These are phyloP conservation scores for Pangasianodon hypophthalmus DNA, from an alignment of 2,113 vertebrate genomes.

Conservation along the genomic window DNA sequence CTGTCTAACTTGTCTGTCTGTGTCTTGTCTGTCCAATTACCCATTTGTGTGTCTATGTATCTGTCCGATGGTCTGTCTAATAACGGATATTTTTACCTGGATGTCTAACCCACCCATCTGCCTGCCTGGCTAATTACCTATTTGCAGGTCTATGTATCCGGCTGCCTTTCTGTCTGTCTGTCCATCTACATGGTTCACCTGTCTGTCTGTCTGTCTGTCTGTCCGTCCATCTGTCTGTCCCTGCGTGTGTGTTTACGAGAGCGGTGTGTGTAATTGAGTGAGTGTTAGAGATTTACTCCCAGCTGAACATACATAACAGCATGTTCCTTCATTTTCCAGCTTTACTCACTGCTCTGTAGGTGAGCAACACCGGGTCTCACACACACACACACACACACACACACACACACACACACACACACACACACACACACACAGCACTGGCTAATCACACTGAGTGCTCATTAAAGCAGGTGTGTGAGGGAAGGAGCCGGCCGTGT, in stretches of 20 bases:
- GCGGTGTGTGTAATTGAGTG: not conserved
- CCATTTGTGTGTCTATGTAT: not conserved
- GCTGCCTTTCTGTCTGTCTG: not conserved
- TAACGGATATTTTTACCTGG: not conserved
- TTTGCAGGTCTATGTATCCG: not conserved
- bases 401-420: not conserved
- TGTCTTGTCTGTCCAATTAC: not conserved
- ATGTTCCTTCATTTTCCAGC: not conserved
- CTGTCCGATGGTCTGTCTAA: not conserved
- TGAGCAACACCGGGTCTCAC: constrained; percentile 1
- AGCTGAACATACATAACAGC: not conserved
- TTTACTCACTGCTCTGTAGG: not conserved
- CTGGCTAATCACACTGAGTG: not conserved
- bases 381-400: not conserved
- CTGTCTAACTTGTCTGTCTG: not conserved
- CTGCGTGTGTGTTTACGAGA: not conserved
- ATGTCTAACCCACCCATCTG: not conserved
- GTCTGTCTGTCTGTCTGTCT: not conserved
- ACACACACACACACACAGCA: not conserved
- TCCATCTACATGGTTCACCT: not conserved
- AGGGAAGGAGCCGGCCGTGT: not conserved
- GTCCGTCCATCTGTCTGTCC: not conserved
- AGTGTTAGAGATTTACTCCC: not conserved
- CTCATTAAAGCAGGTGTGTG: constrained; percentile 16
- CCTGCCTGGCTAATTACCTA: too few relatives aligned